Conservation (phyloP, 2,888 invertebrate genomes). For the Drosophila glabriapex region DNA sequence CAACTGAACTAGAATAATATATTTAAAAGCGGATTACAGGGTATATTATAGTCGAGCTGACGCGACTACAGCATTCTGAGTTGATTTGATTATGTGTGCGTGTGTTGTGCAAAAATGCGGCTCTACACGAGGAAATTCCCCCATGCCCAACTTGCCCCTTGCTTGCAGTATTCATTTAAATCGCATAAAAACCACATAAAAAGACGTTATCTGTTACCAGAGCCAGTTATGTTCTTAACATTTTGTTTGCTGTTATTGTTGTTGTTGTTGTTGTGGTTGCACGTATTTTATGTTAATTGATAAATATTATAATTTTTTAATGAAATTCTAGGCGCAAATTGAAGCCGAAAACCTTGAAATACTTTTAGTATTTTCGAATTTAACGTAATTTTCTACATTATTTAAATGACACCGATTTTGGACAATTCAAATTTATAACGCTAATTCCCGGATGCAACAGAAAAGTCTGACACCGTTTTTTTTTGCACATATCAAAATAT, state of each 20-base stretch:
- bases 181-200: slow-evolving; percentile 68
- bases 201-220: slow-evolving; percentile 19
- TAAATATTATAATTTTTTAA: slow-evolving; percentile 56
- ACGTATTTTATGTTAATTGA: slow-evolving; percentile 68
- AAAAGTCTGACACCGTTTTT: no score
- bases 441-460: neutral
- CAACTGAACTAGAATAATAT: neutral
- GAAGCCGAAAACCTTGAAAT: slow-evolving; percentile 47
- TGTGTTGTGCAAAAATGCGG: slow-evolving; percentile 43
- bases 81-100: neutral
- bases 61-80: neutral
- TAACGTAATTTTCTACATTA: slow-evolving; percentile 7
- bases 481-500: neutral
- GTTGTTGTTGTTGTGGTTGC: slow-evolving; percentile 25
- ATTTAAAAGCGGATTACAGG: neutral
- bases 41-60: neutral
- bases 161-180: slow-evolving; percentile 59
- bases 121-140: slow-evolving; percentile 6
- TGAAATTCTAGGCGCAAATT: slow-evolving; percentile 39
- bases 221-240: slow-evolving; percentile 46
- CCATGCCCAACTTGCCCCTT: neutral
- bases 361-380: slow-evolving; percentile 27
- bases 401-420: neutral
- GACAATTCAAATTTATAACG: neutral
- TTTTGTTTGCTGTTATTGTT: slow-evolving; percentile 18